A percentile compares a stretch with the other conserved stretches of the same genome.
Conservation (phyloP, 2,888 invertebrate species). For the Yponomeuta evonymella region DNA sequence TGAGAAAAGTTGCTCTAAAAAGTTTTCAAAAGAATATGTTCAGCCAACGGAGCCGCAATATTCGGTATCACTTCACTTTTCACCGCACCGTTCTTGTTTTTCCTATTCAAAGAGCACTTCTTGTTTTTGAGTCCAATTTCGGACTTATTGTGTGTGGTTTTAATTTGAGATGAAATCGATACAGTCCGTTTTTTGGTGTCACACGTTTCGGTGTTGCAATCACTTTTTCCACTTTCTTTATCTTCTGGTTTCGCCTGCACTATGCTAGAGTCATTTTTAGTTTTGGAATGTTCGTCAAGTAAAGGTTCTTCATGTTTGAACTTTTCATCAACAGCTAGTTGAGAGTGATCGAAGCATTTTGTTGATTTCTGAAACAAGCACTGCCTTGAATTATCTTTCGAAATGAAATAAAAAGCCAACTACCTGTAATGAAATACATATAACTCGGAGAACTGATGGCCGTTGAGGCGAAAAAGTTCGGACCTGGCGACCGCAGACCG, state of each 20-base stretch:
- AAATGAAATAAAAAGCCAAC: neutral
- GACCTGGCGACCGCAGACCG: no score
- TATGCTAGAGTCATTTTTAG: neutral
- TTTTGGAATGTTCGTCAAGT: neutral
- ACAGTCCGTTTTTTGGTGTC: conserved; percentile 57
- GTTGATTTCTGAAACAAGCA: conserved; percentile 54
- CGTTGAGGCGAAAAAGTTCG: no score
- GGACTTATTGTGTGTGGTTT: conserved; percentile 65
- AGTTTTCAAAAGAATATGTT: conserved; percentile 63
- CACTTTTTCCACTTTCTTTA: conserved; percentile 27
- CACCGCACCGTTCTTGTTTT: conserved; percentile 47
- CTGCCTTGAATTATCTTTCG: neutral
- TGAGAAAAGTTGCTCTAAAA: conserved; percentile 32
- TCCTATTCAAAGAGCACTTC: conserved; percentile 55
- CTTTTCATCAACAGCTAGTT: conserved; percentile 39
- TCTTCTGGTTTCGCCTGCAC: conserved; percentile 23
- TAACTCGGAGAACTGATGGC: no score
- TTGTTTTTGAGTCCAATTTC: conserved; percentile 60
- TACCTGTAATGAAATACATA: no score
- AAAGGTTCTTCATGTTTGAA: neutral
- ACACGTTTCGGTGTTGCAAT: conserved; percentile 27
- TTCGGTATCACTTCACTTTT: conserved; percentile 46
- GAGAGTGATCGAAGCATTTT: conserved; percentile 62
- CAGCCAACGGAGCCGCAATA: conserved; percentile 49
- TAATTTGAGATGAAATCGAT: conserved; percentile 59